Percentiles rank a stretch among this genome's conserved stretches.
phyloP scores from a whole-genome alignment of 2,797 vertebrate genomes.

The Discoglossus pictus region DNA sequence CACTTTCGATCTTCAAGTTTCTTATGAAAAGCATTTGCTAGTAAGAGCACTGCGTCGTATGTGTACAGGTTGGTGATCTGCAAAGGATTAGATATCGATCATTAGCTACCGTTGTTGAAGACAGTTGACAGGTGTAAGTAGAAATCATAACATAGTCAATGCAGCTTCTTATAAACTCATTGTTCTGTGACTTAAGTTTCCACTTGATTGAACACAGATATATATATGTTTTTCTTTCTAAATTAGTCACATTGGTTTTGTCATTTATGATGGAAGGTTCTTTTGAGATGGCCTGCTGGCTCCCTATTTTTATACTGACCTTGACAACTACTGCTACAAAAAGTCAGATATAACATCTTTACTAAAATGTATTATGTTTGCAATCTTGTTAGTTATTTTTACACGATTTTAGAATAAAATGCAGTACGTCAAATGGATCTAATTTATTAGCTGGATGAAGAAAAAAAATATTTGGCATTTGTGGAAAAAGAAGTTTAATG shows the following conservation, averaged over 20 bases:
- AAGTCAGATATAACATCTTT: no score
- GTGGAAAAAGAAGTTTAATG: no score
- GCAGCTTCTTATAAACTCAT: conserved; percentile 16
- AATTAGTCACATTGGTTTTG: conserved; percentile 27
- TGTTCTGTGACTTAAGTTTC: conserved; percentile 10
- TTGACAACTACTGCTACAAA: neutral
- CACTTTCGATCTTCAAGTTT: conserved; percentile 98
- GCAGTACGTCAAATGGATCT: no score
- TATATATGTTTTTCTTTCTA: conserved; percentile 15
- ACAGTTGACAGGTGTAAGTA: conserved; percentile 23
- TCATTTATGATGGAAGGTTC: conserved; percentile 26
- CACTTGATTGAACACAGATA: conserved; percentile 12
- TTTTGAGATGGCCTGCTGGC: neutral
- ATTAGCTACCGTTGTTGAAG: conserved; percentile 32
- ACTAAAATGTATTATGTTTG: no score
- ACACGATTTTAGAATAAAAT: no score
- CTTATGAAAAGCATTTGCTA: conserved; percentile 96
- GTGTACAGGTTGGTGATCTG: conserved; percentile 97
- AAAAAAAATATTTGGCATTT: no score
- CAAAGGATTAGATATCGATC: conserved; percentile 53
- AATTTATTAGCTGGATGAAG: no score
- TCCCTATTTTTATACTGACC: conserved; percentile 19
- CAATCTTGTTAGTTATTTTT: no score
- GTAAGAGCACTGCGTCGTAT: conserved; percentile 89
- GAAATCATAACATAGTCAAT: conserved; percentile 35